Conservation (phyloP, 2,797 vertebrate species). For the Otolemur crassicaudatus region DNA sequence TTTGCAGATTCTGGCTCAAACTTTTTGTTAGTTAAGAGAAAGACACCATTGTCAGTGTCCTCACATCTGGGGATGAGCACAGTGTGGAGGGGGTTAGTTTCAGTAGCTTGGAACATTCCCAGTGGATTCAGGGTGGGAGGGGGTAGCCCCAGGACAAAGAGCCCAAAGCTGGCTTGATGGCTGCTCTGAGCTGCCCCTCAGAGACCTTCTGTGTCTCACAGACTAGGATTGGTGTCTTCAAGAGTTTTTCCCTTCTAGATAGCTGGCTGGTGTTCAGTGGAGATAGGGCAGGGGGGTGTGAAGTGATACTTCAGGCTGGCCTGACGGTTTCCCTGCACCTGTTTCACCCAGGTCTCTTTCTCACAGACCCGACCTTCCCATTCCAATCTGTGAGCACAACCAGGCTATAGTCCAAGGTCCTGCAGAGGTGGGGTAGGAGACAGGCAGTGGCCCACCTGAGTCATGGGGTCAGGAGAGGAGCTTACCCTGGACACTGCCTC, state of each 20-base stretch:
- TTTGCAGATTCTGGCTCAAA: not conserved
- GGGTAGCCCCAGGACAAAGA: not conserved
- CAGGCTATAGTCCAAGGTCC: not conserved
- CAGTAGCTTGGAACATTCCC: not conserved
- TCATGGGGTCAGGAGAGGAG: not conserved
- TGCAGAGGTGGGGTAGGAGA: not conserved
- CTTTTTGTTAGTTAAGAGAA: not conserved
- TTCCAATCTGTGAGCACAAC: accelerated
- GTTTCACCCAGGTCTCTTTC: too few relatives aligned
- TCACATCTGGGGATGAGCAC: not conserved
- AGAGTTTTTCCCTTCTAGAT: not conserved
- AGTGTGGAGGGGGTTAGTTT: not conserved
- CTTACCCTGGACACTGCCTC: too few relatives aligned
- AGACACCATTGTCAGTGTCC: not conserved
- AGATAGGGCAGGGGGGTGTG: not conserved
- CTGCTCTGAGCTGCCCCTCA: not conserved
- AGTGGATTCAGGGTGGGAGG: not conserved
- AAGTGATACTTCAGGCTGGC: not conserved
- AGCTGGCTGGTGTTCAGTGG: not conserved
- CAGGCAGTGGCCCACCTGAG: not conserved
- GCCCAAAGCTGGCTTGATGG: not conserved
- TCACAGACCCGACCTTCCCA: accelerated
- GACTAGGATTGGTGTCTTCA: not conserved
- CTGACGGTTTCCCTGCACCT: too few relatives aligned
- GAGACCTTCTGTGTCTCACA: accelerated